Base-by-base conservation (phyloP, 2,797 vertebrate genomes). In the Sternotherus odoratus region DNA sequence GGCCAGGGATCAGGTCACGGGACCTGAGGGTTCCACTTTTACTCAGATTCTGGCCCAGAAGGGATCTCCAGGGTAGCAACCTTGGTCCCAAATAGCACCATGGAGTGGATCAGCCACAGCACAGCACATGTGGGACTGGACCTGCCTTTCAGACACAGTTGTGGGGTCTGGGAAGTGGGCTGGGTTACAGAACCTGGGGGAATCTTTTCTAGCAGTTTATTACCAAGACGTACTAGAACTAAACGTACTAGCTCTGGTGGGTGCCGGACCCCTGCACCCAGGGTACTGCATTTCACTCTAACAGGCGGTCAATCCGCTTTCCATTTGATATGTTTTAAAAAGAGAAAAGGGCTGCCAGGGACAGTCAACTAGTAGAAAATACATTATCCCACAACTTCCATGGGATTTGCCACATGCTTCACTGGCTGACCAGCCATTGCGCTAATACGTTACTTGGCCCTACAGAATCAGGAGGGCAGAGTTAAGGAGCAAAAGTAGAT, bases 81-180 rank as follows among this genome's bases (percentile, higher is more conserved):
- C 60, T 36, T n/a, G 60, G 33, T 63, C 33, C n/a, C 60, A n/a
- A 9, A 17, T n/a, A 66, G 15, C 60, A 28, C 0, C 46, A 56
- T 4, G n/a, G 53, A 2, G 0, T 89, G 83, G 0, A 26, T 46
- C n/a, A 48, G 81, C 75, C 43, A 5, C 63, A 66, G 1, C 0
- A 3, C 26, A 2, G 39, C 66, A 21, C 21, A 3, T 0, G 0
- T 7, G 5, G 51, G 46, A n/a, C 78, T 19, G 3, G 48, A 19
- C 46, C 54, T 85, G 36, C 69, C 39, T 1, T 0, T 30, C 24
- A 86, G 30, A 30, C 16, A 9, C 5, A 2, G 36, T 23, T 5
- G 8, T 11, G 30, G 2, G 46, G 46, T 39, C 36, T 1, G 4
- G 28, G n/a, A 49, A 77, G 78, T 4, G 28, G 33, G 57, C 15